Conservation (phyloP, 2,113 vertebrate genomes). For the Carollia perspicillata region DNA sequence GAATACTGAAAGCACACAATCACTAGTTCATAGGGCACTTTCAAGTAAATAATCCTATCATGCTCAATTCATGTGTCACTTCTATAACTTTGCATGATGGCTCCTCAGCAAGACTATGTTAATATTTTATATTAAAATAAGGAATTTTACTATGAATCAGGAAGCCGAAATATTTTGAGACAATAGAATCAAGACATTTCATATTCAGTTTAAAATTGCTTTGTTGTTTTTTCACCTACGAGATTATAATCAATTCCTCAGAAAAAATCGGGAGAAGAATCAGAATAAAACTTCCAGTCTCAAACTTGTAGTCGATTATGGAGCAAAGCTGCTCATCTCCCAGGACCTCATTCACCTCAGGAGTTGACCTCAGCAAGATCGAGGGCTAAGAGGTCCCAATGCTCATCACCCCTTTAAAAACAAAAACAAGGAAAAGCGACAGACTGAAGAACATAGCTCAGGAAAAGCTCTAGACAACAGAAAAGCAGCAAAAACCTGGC, state of each 20-base stretch:
- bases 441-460: background rate
- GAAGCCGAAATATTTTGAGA: slow-evolving; percentile 5
- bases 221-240: background rate
- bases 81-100: slow-evolving; percentile 7
- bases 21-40: background rate
- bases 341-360: background rate
- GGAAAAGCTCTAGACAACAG: background rate
- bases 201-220: background rate
- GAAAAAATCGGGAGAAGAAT: background rate
- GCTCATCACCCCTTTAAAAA: background rate
- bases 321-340: background rate
- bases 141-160: slow-evolving; percentile 26
- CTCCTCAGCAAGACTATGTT: slow-evolving; percentile 42
- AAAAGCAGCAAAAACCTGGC: background rate
- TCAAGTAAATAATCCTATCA: slow-evolving; percentile 43
- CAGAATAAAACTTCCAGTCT: background rate
- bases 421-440: background rate
- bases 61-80: slow-evolving; percentile 37
- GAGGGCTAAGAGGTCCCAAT: background rate
- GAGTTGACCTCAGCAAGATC: background rate
- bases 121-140: slow-evolving; percentile 53
- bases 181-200: background rate
- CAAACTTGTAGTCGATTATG: background rate
- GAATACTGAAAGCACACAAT: background rate
- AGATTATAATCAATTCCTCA: background rate